These are phyloP conservation scores for Beroe forskalii DNA, from an alignment of 37 sponge, comb jelly and placozoan species.

Conservation along the genomic window DNA sequence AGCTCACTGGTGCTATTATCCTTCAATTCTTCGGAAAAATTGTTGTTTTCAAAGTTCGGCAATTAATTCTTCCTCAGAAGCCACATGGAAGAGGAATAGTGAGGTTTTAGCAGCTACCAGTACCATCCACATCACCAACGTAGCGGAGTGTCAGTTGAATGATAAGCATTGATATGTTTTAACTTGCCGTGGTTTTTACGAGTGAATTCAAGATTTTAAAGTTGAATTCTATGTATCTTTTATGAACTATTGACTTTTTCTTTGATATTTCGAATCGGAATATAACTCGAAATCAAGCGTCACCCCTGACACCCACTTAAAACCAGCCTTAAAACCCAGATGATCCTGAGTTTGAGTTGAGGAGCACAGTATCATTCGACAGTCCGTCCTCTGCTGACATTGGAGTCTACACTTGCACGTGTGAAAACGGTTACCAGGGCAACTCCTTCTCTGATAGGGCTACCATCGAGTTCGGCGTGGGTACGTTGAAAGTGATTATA, in stretches of 20 bases:
- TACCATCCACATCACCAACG: background rate
- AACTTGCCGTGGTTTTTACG: too few species aligned
- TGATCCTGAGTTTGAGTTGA: conserved; percentile 55
- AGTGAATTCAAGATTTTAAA: too few species aligned
- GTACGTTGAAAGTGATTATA: background rate
- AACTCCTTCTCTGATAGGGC: background rate
- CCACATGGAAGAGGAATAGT: background rate
- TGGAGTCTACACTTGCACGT: background rate
- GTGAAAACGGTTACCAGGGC: conserved; percentile 28
- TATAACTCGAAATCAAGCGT: too few species aligned
- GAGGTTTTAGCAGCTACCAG: background rate
- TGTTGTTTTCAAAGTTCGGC: too few species aligned
- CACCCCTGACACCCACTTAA: too few species aligned
- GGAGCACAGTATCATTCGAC: background rate
- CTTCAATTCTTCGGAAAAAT: too few species aligned
- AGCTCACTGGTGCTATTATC: too few species aligned
- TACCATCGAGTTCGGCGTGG: conserved; percentile 48
- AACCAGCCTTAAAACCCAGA: background rate
- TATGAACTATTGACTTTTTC: too few species aligned
- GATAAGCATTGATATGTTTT: too few species aligned
- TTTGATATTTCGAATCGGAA: too few species aligned
- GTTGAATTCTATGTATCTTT: too few species aligned
- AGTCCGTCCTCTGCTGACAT: conserved; percentile 35
- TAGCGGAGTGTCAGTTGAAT: background rate
- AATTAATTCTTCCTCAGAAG: background rate